These are phyloP conservation scores for Cyanoramphus novaezelandiae DNA, from an alignment of 2,113 vertebrate species.

Conservation along the genomic window DNA sequence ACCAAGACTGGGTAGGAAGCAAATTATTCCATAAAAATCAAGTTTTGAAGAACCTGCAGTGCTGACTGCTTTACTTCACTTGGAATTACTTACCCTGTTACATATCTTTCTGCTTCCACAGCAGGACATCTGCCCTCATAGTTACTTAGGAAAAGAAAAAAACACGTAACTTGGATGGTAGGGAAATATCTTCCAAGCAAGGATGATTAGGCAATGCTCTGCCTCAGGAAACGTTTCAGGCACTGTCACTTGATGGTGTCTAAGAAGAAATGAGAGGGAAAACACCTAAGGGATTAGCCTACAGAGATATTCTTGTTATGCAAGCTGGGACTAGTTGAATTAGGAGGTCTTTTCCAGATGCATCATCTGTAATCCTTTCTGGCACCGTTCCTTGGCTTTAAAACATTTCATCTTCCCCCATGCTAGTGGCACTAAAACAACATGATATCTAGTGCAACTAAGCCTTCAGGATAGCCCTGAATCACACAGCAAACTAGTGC, in stretches of 20 bases:
- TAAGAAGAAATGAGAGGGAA: neutral
- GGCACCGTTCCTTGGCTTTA: neutral
- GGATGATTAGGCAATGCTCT: neutral
- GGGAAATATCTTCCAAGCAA: neutral
- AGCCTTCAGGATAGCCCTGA: neutral
- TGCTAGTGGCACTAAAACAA: neutral
- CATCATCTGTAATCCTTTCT: neutral
- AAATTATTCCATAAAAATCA: neutral
- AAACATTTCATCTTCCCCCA: neutral
- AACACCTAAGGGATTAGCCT: neutral
- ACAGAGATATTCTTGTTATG: neutral
- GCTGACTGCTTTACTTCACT: neutral
- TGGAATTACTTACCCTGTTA: neutral
- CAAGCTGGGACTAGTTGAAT: neutral
- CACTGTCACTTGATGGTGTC: neutral
- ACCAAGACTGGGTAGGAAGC: neutral
- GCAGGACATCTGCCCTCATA: neutral
- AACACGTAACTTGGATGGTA: neutral
- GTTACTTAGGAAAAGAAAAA: neutral
- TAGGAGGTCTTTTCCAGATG: neutral
- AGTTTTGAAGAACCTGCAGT: neutral
- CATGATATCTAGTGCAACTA: neutral
- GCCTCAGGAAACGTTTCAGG: neutral
- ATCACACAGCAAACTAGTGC: neutral
- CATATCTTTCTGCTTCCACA: neutral